Base-by-base conservation (phyloP, 2,888 invertebrate genomes). In the Epistrophe eligans region DNA sequence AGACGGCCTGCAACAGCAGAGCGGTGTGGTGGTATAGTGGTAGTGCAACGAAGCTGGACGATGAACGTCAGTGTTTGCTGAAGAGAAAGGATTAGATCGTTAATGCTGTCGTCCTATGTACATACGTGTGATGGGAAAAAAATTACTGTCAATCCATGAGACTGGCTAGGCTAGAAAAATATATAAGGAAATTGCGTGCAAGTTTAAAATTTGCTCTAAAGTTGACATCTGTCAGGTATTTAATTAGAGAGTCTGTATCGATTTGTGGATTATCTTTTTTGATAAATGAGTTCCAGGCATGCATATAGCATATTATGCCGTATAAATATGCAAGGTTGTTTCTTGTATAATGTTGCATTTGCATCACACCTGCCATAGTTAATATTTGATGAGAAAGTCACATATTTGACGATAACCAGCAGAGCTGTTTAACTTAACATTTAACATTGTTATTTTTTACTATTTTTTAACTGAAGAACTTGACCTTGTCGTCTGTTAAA, bases 241-340 rank as follows among this genome's bases (percentile, higher is more conserved):
- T 85, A 85, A 85, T 85, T 85, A 73, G 81, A 48, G 40, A 64
- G 55, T 32, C 50, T n/a, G 24, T 62, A 73, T 81, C 72, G 24
- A 58, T 38, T 81, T 40, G 19, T 19, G 50, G 64, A 67, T 58
- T 77, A 72, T 72, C 52, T 71, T 10, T 43, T 72, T 45, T 64
- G 76, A 80, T 67, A 66, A 52, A 66, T 40, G 52, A 57, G 48
- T 3, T 52, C 11, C 45, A 45, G 10, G 11, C 64, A 73, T 28
- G 71, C 64, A 72, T 28, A 55, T 24, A 24, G 24, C 24, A 24
- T 24, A 24, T 24, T 24, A 24, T 24, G 24, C 3, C 6, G 11
- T 10, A 17, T 11, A 4, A 13, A 2, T 15, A 4, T 55, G 6
- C 45, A 24, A 50, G 66, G 50, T 48, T 35, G 35, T 66, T 64